These are phyloP conservation scores for Episyrphus balteatus DNA, from an alignment of 1,140 invertebrate genomes.

Conservation along the genomic window DNA sequence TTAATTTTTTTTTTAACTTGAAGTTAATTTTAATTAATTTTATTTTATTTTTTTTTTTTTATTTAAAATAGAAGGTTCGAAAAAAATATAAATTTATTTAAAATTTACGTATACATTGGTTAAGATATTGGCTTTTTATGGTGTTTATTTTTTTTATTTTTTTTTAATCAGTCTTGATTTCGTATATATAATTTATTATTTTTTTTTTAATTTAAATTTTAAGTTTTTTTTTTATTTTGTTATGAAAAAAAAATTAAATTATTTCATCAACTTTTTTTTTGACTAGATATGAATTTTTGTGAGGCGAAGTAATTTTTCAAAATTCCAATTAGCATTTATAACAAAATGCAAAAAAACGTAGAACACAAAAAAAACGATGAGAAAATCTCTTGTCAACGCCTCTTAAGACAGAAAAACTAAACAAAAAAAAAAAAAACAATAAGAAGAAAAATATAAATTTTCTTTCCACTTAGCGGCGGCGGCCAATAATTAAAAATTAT, in stretches of 20 bases:
- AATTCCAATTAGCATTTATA: too few relatives aligned
- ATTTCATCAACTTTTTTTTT: neutral
- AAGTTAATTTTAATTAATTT: neutral
- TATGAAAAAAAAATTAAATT: neutral
- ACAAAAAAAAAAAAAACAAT: too few relatives aligned
- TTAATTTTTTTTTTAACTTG: too few relatives aligned
- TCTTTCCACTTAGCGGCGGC: neutral
- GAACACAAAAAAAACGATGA: too few relatives aligned
- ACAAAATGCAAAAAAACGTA: too few relatives aligned
- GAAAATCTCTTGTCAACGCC: too few relatives aligned
- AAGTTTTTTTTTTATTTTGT: constrained; percentile 1
- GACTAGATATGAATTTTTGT: neutral
- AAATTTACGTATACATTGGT: constrained; percentile 9
- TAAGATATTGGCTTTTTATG: constrained; percentile 7
- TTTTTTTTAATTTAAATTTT: neutral
- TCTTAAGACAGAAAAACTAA: too few relatives aligned
- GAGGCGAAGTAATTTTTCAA: too few relatives aligned
- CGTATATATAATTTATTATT: constrained; percentile 9
- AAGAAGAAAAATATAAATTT: too few relatives aligned
- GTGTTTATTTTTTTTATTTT: constrained; percentile 13
- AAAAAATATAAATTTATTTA: constrained; percentile 24
- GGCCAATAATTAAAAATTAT: neutral
- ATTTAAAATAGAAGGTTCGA: too few relatives aligned
- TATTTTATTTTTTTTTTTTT: constrained; percentile 9
- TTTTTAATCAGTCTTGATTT: constrained; percentile 2